A percentile compares a stretch with the other conserved stretches of the same genome.
phyloP scores from a whole-genome alignment of 2,797 vertebrate genomes.

The Siniperca undulata region DNA sequence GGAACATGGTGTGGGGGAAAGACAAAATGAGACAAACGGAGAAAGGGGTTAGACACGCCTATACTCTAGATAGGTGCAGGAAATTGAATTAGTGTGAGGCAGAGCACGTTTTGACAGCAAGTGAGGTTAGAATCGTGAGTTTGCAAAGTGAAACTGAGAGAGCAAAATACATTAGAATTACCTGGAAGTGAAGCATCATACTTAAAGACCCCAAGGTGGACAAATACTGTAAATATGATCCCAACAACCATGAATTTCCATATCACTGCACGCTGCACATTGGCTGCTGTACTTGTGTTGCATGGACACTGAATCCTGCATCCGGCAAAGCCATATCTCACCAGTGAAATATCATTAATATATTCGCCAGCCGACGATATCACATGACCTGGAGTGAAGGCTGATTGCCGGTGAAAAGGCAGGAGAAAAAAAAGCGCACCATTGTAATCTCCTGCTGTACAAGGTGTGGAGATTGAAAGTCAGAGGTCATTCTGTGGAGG shows the following conservation, averaged over 20 bases:
- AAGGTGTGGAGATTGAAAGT: constrained; percentile 60
- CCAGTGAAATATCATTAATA: constrained; percentile 68
- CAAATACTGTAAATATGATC: neutral
- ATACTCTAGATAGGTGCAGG: neutral
- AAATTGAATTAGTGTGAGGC: neutral
- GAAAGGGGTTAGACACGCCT: neutral
- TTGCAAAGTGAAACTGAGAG: constrained; percentile 1
- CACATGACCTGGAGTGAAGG: constrained; percentile 42
- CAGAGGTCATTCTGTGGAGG: constrained; percentile 55
- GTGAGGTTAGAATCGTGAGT: neutral
- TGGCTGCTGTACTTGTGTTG: constrained; percentile 1
- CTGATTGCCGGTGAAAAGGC: constrained; percentile 43
- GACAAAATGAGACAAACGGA: neutral
- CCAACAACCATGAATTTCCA: neutral
- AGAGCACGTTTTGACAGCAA: neutral
- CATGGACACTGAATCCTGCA: neutral
- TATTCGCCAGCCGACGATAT: constrained; percentile 31
- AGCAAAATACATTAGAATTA: neutral
- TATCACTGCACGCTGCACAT: neutral
- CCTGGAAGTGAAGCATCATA: neutral
- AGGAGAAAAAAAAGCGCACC: constrained; percentile 18
- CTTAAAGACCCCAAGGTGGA: neutral
- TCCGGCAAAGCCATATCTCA: constrained; percentile 40
- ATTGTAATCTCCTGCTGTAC: constrained; percentile 41
- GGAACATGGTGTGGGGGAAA: neutral